A percentile compares a stretch with the other conserved stretches of the same genome.
Conservation (phyloP, 2,888 invertebrate species). For the Platypus cylindrus region DNA sequence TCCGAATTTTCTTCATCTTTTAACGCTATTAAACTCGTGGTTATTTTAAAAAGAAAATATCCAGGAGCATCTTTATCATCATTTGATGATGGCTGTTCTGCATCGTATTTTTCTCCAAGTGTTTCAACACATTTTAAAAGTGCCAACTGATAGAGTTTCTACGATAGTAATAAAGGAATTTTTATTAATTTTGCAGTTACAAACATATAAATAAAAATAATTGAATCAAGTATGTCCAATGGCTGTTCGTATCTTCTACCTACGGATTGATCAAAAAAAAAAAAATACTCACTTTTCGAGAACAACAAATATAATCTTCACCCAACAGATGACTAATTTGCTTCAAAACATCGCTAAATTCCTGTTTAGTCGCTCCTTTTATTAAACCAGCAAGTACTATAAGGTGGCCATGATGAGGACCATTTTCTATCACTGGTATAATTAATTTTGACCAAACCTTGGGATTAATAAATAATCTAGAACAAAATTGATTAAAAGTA, state of each 20-base stretch:
- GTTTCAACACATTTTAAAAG: slow-evolving; percentile 39
- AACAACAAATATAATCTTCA: slow-evolving; percentile 47
- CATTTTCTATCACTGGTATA: slow-evolving; percentile 48
- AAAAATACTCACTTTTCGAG: slow-evolving; percentile 38
- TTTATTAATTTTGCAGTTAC: neutral
- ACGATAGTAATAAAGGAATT: slow-evolving; percentile 18
- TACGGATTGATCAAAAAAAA: neutral
- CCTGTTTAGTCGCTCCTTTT: slow-evolving; percentile 41
- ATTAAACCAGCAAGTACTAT: slow-evolving; percentile 48
- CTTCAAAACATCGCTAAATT: slow-evolving; percentile 38
- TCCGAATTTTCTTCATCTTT: slow-evolving; percentile 23
- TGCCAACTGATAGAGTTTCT: slow-evolving; percentile 46
- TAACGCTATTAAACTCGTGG: slow-evolving; percentile 28
- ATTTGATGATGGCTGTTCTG: slow-evolving; percentile 8
- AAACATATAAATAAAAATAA: too few relatives aligned
- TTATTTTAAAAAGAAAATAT: slow-evolving; percentile 29
- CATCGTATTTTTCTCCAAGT: slow-evolving; percentile 15
- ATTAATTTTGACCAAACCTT: slow-evolving; percentile 55
- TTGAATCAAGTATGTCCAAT: too few relatives aligned
- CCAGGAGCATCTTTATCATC: slow-evolving; percentile 15
- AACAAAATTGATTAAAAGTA: too few relatives aligned
- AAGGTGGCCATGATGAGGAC: slow-evolving; percentile 40
- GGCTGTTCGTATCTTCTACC: too few relatives aligned
- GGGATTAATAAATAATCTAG: slow-evolving; percentile 52
- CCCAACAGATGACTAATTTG: slow-evolving; percentile 47